phyloP scores from a whole-genome alignment of 1,140 invertebrate genomes.

The Aphis gossypii region DNA sequence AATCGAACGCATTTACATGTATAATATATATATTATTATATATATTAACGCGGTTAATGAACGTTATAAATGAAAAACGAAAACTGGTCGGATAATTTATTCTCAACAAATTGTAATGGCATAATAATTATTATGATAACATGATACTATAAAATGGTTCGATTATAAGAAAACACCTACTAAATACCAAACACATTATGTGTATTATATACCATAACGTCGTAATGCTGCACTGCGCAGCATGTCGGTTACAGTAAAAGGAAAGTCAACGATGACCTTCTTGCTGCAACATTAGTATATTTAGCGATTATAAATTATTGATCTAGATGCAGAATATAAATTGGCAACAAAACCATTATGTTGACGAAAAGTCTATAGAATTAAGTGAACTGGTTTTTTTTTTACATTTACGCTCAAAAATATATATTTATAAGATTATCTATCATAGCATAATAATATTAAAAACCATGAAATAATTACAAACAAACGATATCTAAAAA shows the following conservation, averaged over 20 bases:
- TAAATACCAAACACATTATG: background rate
- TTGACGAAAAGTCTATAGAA: background rate
- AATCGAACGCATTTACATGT: background rate
- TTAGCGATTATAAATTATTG: background rate
- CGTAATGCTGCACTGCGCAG: background rate
- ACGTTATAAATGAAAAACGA: background rate
- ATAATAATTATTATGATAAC: background rate
- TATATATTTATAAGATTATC: background rate
- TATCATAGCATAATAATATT: background rate
- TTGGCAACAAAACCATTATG: background rate
- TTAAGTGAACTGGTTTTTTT: background rate
- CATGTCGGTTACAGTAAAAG: background rate
- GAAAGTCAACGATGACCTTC: conserved; percentile 9
- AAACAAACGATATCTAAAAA: background rate
- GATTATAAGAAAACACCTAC: background rate
- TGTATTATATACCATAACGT: background rate
- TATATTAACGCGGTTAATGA: background rate
- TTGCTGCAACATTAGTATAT: background rate
- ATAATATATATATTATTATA: background rate
- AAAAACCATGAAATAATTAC: background rate
- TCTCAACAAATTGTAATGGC: background rate
- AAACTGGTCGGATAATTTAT: background rate
- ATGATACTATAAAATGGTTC: background rate
- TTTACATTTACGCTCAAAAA: background rate
- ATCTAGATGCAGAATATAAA: background rate